Conservation (phyloP, 2,888 invertebrate species). For the Julus scandinavius region DNA sequence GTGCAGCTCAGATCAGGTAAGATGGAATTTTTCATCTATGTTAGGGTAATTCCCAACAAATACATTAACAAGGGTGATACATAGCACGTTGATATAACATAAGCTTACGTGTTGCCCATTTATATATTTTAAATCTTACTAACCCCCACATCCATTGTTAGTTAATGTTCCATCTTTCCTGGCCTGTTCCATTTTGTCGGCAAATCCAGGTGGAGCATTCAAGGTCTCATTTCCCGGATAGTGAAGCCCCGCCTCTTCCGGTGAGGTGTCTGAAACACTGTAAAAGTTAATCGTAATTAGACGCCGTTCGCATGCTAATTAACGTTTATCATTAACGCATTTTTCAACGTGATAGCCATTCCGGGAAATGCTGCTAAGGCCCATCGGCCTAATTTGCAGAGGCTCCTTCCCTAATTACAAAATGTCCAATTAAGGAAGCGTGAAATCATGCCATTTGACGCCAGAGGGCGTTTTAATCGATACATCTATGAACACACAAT, state of each 20-base stretch:
- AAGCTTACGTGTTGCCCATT: no score
- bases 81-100: no score
- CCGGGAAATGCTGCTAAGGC: not conserved
- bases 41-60: no score
- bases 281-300: not conserved
- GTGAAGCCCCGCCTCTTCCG: not conserved
- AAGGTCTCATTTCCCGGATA: constrained; percentile 27
- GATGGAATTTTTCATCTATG: no score
- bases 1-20: no score
- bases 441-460: not conserved
- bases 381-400: not conserved
- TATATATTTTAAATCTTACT: not conserved
- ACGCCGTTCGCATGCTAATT: not conserved
- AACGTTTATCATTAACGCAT: not conserved
- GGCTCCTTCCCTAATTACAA: not conserved
- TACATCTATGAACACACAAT: not conserved
- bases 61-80: no score
- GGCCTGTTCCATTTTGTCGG: constrained; percentile 28
- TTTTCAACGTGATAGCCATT: not conserved
- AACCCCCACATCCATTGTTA: not conserved
- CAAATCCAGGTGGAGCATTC: constrained; percentile 52
- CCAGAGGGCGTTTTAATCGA: not conserved
- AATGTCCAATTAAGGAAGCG: not conserved
- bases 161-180: constrained; percentile 2
- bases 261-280: not conserved